phyloP scores from a whole-genome alignment of 2,888 invertebrate genomes.

The Aquatica leii region DNA sequence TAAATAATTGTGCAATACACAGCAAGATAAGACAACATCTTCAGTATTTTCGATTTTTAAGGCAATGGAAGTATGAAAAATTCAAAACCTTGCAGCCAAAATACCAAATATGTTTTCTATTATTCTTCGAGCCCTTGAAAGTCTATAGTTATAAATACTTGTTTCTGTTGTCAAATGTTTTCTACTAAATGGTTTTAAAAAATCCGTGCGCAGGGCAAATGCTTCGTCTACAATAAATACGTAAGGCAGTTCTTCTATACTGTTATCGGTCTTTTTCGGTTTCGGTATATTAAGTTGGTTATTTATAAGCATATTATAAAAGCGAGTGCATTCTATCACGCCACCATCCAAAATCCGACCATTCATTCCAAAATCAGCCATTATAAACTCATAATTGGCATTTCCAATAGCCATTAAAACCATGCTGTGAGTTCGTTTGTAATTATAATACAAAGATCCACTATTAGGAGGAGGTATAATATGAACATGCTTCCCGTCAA shows the following conservation, averaged over 20 bases:
- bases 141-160: background rate
- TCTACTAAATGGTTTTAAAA: background rate
- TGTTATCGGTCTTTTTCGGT: background rate
- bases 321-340: background rate
- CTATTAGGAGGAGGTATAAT: too few species aligned
- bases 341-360: background rate
- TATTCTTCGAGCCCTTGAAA: background rate
- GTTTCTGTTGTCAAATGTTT: background rate
- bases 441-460: background rate
- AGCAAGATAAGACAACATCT: background rate
- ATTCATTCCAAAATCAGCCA: slow-evolving; percentile 3
- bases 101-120: background rate
- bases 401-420: slow-evolving; percentile 1
- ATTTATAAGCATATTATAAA: background rate
- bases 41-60: background rate
- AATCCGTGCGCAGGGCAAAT: background rate
- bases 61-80: background rate
- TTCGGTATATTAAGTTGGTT: background rate
- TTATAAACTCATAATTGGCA: background rate
- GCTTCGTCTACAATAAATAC: background rate
- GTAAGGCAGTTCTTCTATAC: background rate
- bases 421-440: background rate
- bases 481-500: too few species aligned
- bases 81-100: background rate
- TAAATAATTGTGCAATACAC: background rate